phyloP scores from a whole-genome alignment of 2,888 invertebrate genomes.

The Parnassius mnemosyne region DNA sequence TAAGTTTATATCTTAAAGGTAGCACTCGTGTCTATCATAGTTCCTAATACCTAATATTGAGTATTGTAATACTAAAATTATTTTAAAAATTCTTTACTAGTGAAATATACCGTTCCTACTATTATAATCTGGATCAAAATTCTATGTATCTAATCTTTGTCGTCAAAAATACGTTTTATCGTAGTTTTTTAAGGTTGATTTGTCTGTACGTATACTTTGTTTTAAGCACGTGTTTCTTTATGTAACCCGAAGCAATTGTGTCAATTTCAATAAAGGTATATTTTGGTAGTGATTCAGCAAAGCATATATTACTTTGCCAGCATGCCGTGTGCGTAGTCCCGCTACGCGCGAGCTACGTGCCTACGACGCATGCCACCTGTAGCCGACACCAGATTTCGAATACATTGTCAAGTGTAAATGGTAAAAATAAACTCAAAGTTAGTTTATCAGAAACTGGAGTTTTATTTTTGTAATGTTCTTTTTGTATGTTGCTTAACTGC shows the following conservation, averaged over 20 bases:
- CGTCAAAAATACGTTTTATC: slow-evolving; percentile 43
- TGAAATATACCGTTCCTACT: slow-evolving; percentile 80
- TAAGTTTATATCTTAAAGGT: slow-evolving; percentile 73
- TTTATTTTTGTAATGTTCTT: slow-evolving; percentile 57
- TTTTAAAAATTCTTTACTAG: slow-evolving; percentile 79
- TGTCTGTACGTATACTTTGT: slow-evolving; percentile 28
- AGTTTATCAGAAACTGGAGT: slow-evolving; percentile 79
- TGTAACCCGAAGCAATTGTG: slow-evolving; percentile 35
- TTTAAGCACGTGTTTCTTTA: slow-evolving; percentile 28
- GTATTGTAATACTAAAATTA: slow-evolving; percentile 76
- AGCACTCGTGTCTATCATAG: slow-evolving; percentile 78
- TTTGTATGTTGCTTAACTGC: background rate
- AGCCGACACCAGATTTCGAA: slow-evolving; percentile 79
- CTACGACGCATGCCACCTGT: slow-evolving; percentile 67
- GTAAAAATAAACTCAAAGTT: slow-evolving; percentile 82
- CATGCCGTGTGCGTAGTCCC: slow-evolving; percentile 49
- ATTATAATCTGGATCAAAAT: slow-evolving; percentile 72
- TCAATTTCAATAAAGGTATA: slow-evolving; percentile 34
- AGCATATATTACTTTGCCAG: slow-evolving; percentile 46
- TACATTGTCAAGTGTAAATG: slow-evolving; percentile 82
- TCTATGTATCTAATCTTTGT: slow-evolving; percentile 58
- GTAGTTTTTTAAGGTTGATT: slow-evolving; percentile 39
- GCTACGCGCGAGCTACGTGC: slow-evolving; percentile 71
- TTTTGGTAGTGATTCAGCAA: slow-evolving; percentile 46
- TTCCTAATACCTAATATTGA: slow-evolving; percentile 79